phyloP scores from a whole-genome alignment of 1,140 invertebrate species.

The Panagrolaimus sp. region DNA sequence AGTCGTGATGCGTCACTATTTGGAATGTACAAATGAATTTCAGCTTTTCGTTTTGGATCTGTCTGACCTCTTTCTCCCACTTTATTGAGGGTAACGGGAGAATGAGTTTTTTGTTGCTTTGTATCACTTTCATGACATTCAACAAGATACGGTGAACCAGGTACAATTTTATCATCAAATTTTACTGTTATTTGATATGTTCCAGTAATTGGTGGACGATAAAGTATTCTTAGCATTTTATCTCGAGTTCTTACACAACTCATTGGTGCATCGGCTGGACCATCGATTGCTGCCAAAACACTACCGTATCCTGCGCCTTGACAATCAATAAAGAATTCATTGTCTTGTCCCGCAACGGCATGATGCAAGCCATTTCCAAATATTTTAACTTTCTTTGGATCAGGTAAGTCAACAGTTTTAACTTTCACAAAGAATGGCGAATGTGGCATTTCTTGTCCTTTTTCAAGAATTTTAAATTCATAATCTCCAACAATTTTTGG shows the following conservation, averaged over 20 bases:
- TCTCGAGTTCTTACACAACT: not conserved
- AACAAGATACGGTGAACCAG: not conserved
- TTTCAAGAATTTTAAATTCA: constrained; percentile 7
- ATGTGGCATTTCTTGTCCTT: constrained; percentile 1
- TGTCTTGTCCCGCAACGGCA: not conserved
- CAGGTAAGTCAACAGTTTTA: not conserved
- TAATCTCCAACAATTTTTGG: constrained; percentile 12
- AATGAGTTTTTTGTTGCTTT: not conserved
- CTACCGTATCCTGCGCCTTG: not conserved
- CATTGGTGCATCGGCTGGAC: constrained; percentile 14
- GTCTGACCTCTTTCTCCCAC: not conserved
- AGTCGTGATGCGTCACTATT: not conserved
- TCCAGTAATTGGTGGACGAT: constrained; percentile 1
- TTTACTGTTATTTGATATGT: constrained; percentile 10
- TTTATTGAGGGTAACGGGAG: not conserved
- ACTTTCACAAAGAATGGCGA: constrained; percentile 7
- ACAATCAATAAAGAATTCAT: constrained; percentile 14
- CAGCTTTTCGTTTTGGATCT: not conserved
- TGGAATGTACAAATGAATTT: constrained; percentile 2
- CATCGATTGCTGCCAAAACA: not conserved
- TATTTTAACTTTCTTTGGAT: not conserved
- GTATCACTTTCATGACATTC: constrained; percentile 9
- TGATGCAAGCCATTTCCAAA: constrained; percentile 5
- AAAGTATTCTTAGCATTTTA: not conserved
- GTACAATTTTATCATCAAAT: constrained; percentile 11